Percentiles rank a stretch among this genome's conserved stretches.
These are phyloP conservation scores for Baronia brevicornis DNA, from an alignment of 2,888 invertebrate genomes.

Conservation along the genomic window DNA sequence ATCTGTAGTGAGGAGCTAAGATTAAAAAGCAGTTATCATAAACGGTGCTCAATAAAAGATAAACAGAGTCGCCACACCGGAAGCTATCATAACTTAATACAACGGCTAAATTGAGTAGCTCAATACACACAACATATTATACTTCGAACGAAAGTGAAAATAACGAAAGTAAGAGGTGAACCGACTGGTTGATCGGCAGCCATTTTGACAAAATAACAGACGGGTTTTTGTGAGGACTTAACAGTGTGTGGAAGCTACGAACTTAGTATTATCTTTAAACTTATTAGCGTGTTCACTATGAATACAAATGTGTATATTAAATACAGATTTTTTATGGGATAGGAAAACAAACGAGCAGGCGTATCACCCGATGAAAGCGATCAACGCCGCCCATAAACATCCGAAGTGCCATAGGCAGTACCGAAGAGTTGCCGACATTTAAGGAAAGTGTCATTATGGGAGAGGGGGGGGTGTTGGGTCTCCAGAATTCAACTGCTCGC, in stretches of 20 bases:
- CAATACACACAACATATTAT: slow-evolving; percentile 42
- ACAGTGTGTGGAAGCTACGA: slow-evolving; percentile 28
- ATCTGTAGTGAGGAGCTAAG: no score
- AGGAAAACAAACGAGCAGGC: no score
- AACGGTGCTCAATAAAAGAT: neutral
- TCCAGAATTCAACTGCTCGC: no score
- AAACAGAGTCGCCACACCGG: slow-evolving; percentile 32
- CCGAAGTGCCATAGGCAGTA: no score
- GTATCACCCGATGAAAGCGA: no score
- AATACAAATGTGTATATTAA: no score
- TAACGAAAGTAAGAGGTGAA: slow-evolving; percentile 41
- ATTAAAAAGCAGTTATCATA: slow-evolving; percentile 6
- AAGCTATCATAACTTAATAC: slow-evolving; percentile 24
- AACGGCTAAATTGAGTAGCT: slow-evolving; percentile 44
- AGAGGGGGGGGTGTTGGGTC: no score
- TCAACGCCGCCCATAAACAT: no score
- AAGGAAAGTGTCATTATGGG: no score
- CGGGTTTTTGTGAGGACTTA: slow-evolving; percentile 19
- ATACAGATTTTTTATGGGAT: no score
- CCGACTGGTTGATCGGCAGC: slow-evolving; percentile 28
- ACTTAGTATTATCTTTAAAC: slow-evolving; percentile 19
- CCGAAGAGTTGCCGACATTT: no score
- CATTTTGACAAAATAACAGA: slow-evolving; percentile 28
- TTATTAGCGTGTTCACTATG: no score
- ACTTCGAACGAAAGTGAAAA: slow-evolving; percentile 58